These are phyloP conservation scores for Diorhabda elongata DNA, from an alignment of 1,140 invertebrate genomes.

Conservation along the genomic window DNA sequence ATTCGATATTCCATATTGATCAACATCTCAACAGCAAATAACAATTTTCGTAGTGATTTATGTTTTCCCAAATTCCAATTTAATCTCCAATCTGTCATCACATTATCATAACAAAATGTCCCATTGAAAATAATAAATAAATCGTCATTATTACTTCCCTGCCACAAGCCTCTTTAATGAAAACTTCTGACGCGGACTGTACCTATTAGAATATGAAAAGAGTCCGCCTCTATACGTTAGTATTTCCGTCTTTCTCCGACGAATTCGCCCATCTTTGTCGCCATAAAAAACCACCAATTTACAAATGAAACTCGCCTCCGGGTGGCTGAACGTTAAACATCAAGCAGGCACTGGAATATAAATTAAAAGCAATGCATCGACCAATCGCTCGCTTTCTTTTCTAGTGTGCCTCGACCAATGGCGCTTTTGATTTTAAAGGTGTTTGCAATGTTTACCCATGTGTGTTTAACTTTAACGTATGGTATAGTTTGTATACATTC, in stretches of 20 bases:
- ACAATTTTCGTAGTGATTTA: background rate
- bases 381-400: constrained; percentile 36
- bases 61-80: background rate
- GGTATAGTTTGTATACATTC: background rate
- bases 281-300: constrained; percentile 38
- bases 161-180: background rate
- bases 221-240: constrained; percentile 26
- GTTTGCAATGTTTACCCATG: constrained; percentile 23
- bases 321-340: constrained; percentile 39
- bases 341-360: constrained; percentile 35
- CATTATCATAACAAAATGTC: constrained; percentile 2
- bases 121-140: constrained; percentile 3
- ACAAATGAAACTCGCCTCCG: constrained; percentile 30
- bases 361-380: constrained; percentile 40
- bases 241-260: constrained; percentile 22
- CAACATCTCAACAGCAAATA: background rate
- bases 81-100: background rate
- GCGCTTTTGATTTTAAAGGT: constrained; percentile 20
- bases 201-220: constrained; percentile 33
- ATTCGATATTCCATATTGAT: background rate
- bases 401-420: constrained; percentile 33
- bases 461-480: constrained; percentile 22
- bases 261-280: constrained; percentile 13
- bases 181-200: constrained; percentile 28
- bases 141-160: background rate